Conservation (phyloP, 2,888 invertebrate genomes). For the Pollenia angustigena region DNA sequence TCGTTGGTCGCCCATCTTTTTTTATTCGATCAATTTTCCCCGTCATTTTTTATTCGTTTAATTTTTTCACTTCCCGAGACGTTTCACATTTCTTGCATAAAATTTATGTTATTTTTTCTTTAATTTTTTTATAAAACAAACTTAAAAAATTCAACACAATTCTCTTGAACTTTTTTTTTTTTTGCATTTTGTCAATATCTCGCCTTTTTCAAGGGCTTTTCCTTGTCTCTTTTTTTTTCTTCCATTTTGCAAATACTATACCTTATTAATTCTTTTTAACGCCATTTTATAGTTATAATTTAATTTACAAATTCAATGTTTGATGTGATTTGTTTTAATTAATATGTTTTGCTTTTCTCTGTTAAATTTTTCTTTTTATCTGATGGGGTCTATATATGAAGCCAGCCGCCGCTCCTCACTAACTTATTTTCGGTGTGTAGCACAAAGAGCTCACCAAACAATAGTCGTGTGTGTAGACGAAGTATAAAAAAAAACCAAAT, state of each 20-base stretch:
- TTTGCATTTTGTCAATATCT: slow-evolving; percentile 75
- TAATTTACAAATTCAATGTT: slow-evolving; percentile 79
- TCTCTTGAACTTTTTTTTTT: slow-evolving; percentile 39
- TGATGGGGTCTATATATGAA: slow-evolving; percentile 66
- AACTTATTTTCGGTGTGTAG: slow-evolving; percentile 75
- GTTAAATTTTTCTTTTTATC: slow-evolving; percentile 60
- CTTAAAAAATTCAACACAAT: slow-evolving; percentile 66
- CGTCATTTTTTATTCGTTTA: slow-evolving; percentile 79
- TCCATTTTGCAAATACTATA: slow-evolving; percentile 78
- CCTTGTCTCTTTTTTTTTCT: slow-evolving; percentile 72
- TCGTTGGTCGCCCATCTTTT: slow-evolving; percentile 75
- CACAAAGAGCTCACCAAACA: slow-evolving; percentile 75
- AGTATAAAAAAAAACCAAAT: slow-evolving; percentile 71
- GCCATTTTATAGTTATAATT: slow-evolving; percentile 89
- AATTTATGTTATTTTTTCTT: slow-evolving; percentile 70
- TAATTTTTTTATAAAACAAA: slow-evolving; percentile 18
- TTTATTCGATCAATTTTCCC: slow-evolving; percentile 76
- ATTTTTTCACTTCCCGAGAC: slow-evolving; percentile 71
- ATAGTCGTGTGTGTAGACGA: slow-evolving; percentile 69
- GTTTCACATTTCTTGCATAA: slow-evolving; percentile 83
- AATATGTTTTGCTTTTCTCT: slow-evolving; percentile 73
- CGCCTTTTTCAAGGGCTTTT: slow-evolving; percentile 70
- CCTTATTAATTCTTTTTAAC: slow-evolving; percentile 98
- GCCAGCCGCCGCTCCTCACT: slow-evolving; percentile 72
- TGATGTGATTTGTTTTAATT: slow-evolving; percentile 48